These are phyloP conservation scores for Oceanodroma tethys DNA, from an alignment of 2,113 vertebrate species.

Conservation along the genomic window DNA sequence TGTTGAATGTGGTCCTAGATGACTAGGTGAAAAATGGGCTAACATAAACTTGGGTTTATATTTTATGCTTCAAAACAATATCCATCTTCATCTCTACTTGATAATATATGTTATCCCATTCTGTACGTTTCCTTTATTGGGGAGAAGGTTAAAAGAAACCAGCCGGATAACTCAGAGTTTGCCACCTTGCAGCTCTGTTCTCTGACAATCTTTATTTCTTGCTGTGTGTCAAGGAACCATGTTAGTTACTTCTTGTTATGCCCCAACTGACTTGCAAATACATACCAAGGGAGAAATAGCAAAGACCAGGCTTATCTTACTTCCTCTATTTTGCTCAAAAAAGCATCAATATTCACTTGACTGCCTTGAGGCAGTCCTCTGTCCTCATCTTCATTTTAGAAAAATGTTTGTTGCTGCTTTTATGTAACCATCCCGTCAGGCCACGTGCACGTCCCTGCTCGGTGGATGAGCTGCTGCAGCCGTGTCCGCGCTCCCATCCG, in stretches of 20 bases:
- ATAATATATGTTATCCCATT: background rate
- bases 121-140: background rate
- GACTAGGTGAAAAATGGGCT: background rate
- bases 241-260: background rate
- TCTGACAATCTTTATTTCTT: background rate
- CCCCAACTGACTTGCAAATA: background rate
- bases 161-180: background rate
- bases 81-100: background rate
- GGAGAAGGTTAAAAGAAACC: background rate
- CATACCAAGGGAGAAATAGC: background rate
- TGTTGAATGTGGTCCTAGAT: background rate
- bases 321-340: background rate
- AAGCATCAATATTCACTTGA: background rate
- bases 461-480: background rate
- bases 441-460: background rate
- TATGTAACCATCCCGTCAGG: rapidly evolving
- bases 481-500: rapidly evolving
- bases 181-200: background rate
- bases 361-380: background rate
- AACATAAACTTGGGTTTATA: background rate
- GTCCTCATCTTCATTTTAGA: background rate
- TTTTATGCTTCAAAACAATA: background rate
- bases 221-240: background rate
- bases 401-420: background rate
- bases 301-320: background rate